Evolutionary conservation across 2,888 invertebrate genomes (phyloP).

Genomic region (Pelosia muscerda): DNA sequence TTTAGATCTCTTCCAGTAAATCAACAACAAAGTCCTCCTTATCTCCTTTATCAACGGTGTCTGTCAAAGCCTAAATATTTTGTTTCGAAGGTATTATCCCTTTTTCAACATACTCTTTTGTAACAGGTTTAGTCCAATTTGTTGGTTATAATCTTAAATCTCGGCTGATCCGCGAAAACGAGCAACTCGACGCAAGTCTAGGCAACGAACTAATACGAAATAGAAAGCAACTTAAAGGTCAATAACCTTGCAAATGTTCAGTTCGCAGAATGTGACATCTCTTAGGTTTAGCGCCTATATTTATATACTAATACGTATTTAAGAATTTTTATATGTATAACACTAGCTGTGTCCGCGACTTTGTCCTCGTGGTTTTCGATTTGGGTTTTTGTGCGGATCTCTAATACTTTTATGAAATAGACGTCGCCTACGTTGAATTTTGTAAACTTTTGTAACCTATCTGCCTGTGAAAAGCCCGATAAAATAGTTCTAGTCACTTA

Average conservation of each 20-base stretch:
- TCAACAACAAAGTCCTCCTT: too few species aligned
- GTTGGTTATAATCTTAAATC: conserved; percentile 25
- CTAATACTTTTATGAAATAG: too few species aligned
- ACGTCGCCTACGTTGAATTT: too few species aligned
- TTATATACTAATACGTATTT: neutral
- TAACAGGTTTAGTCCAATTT: neutral
- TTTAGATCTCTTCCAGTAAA: too few species aligned
- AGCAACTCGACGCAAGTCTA: conserved; percentile 28
- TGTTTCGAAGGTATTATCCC: too few species aligned
- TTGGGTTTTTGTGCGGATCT: too few species aligned
- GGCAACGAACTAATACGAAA: conserved; percentile 59
- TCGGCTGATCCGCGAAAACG: conserved; percentile 37
- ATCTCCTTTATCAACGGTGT: too few species aligned
- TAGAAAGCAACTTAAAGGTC: conserved; percentile 74
- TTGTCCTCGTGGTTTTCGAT: too few species aligned
- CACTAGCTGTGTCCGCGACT: neutral
- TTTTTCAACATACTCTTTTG: neutral
- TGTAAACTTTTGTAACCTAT: too few species aligned
- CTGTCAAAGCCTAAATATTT: too few species aligned
- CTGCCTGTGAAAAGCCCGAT: too few species aligned
- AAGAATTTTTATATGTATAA: neutral
- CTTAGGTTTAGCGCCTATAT: conserved; percentile 25
- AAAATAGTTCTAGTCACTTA: too few species aligned
- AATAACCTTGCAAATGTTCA: conserved; percentile 58
- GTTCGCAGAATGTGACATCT: conserved; percentile 43